These are phyloP conservation scores for Rutpela maculata DNA, from an alignment of 2,888 invertebrate genomes.

Conservation along the genomic window DNA sequence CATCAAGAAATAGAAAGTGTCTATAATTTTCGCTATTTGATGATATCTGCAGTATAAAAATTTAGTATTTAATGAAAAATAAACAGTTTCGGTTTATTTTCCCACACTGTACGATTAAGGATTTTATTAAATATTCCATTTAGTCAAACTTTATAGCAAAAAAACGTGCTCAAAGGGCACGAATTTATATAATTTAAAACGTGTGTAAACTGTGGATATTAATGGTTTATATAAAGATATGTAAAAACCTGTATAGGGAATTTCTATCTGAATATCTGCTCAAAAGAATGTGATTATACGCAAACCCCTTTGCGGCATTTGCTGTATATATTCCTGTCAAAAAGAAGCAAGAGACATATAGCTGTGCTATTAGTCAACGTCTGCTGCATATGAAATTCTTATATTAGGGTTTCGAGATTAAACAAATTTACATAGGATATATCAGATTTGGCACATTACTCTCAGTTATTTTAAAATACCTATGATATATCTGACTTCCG, in stretches of 20 bases:
- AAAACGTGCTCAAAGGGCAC: not conserved
- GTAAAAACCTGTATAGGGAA: not conserved
- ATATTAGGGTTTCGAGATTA: constrained; percentile 15
- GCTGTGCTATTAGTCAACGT: constrained; percentile 18
- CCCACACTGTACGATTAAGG: too few relatives aligned
- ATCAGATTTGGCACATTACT: constrained; percentile 7
- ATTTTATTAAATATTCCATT: not conserved
- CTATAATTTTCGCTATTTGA: too few relatives aligned
- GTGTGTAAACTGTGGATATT: not conserved
- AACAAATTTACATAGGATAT: constrained; percentile 19
- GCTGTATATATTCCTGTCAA: constrained; percentile 3
- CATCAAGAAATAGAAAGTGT: too few relatives aligned
- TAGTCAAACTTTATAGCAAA: not conserved
- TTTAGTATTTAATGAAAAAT: too few relatives aligned
- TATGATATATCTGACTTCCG: not conserved
- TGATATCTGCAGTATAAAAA: too few relatives aligned
- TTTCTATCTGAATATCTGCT: not conserved
- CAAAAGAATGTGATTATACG: not conserved
- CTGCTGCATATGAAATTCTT: constrained; percentile 3
- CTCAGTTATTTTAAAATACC: not conserved
- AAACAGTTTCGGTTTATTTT: too few relatives aligned
- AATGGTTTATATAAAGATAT: not conserved
- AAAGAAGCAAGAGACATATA: not conserved
- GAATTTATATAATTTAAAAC: not conserved
- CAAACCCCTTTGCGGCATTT: not conserved